Percentiles rank a stretch among this genome's conserved stretches.
Evolutionary conservation across 2,797 vertebrate genomes (phyloP).

Genomic region (Chaunax sp.): DNA sequence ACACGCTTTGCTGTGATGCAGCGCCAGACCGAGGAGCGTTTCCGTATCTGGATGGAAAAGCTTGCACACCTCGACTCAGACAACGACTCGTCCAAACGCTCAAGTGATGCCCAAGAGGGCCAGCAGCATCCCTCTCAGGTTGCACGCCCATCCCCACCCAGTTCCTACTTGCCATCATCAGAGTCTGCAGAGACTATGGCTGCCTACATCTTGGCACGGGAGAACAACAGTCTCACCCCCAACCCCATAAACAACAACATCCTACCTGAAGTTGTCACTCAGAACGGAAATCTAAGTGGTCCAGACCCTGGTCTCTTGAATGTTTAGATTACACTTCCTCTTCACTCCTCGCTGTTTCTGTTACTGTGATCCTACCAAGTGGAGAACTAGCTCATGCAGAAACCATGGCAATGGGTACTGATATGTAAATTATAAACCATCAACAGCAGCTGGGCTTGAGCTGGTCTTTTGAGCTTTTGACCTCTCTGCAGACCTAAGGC

Average conservation of each 20-base stretch:
- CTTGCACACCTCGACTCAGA: conserved; percentile 90
- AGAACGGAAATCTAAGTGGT: conserved; percentile 87
- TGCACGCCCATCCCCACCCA: conserved; percentile 80
- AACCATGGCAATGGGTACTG: conserved; percentile 53
- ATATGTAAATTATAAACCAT: conserved; percentile 46
- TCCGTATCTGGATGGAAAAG: conserved; percentile 93
- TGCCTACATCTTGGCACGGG: conserved; percentile 84
- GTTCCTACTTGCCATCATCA: conserved; percentile 86
- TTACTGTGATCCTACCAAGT: conserved; percentile 44
- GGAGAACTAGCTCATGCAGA: conserved; percentile 60
- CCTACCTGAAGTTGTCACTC: conserved; percentile 83
- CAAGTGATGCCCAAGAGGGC: conserved; percentile 86
- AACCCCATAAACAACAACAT: conserved; percentile 83
- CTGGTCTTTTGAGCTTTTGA: conserved; percentile 44
- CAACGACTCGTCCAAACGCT: conserved; percentile 84
- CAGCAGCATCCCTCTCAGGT: conserved; percentile 83
- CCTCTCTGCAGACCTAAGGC: conserved; percentile 49
- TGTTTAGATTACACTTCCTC: conserved; percentile 73
- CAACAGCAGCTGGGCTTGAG: conserved; percentile 54
- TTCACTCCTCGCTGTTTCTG: conserved; percentile 53
- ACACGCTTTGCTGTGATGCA: conserved; percentile 94
- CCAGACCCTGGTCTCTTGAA: conserved; percentile 86
- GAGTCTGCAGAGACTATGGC: conserved; percentile 88
- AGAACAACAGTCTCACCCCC: conserved; percentile 79
- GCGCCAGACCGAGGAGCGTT: conserved; percentile 96